Evolutionary conservation across 2,888 invertebrate species (phyloP).

Genomic region (Nematopogon swammerdamellus): DNA sequence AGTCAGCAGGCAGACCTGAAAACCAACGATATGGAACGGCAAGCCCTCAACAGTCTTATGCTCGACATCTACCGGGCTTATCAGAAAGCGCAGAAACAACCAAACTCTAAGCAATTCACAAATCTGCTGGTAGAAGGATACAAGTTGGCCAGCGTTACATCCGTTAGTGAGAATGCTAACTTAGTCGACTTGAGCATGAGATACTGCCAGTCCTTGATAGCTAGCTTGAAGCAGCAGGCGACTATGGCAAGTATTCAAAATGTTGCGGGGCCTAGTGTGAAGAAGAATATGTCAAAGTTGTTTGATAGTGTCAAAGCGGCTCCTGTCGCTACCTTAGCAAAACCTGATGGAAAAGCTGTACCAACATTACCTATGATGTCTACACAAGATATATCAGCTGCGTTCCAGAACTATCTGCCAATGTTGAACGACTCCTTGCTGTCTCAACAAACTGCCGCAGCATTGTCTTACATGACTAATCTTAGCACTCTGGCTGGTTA

Average conservation of each 20-base stretch:
- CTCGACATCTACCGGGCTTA: slow-evolving; percentile 65
- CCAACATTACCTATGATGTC: slow-evolving; percentile 31
- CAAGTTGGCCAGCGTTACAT: slow-evolving; percentile 60
- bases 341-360: slow-evolving; percentile 11
- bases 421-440: slow-evolving; percentile 34
- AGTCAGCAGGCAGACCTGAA: slow-evolving; percentile 43
- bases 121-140: slow-evolving; percentile 68
- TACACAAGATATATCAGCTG: slow-evolving; percentile 32
- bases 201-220: slow-evolving; percentile 63
- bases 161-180: slow-evolving; percentile 59
- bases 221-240: slow-evolving; percentile 54
- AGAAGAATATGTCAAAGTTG: background rate
- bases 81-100: slow-evolving; percentile 64
- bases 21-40: slow-evolving; percentile 42
- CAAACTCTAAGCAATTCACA: slow-evolving; percentile 56
- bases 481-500: slow-evolving; percentile 35
- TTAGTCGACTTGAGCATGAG: slow-evolving; percentile 66
- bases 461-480: slow-evolving; percentile 34
- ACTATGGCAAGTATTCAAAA: slow-evolving; percentile 30
- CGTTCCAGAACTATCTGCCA: slow-evolving; percentile 38
- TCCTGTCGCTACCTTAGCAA: background rate
- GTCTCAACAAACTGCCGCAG: slow-evolving; percentile 37
- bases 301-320: background rate
- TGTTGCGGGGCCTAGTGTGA: slow-evolving; percentile 7
- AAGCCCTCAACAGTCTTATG: slow-evolving; percentile 48